Conservation (phyloP, 2,797 vertebrate genomes). For the Limosa lapponica region DNA sequence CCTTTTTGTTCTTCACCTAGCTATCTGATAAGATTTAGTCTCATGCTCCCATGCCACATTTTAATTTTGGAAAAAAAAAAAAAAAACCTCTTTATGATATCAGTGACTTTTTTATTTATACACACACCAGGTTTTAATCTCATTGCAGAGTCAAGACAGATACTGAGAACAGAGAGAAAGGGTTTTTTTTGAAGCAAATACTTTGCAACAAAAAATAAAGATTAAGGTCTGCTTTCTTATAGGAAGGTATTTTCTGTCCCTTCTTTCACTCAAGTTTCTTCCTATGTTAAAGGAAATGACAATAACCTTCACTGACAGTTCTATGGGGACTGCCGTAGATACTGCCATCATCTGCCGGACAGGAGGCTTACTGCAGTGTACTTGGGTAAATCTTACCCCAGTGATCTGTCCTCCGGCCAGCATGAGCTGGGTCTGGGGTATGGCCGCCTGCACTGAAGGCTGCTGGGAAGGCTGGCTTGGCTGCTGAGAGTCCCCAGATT, state of each 20-base stretch:
- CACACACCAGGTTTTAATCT: not conserved
- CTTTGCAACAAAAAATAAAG: not conserved
- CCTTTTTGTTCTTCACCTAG: not conserved
- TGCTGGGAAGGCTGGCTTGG: constrained; percentile 89
- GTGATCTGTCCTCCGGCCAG: constrained; percentile 97
- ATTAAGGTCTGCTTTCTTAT: not conserved
- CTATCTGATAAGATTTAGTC: not conserved
- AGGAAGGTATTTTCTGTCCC: not conserved
- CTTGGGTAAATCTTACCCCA: constrained; percentile 87
- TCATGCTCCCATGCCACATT: not conserved
- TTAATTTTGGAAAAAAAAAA: not conserved
- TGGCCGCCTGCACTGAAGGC: constrained; percentile 87
- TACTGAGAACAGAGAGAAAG: not conserved
- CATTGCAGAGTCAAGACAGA: not conserved
- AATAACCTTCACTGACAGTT: not conserved
- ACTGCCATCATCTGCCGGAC: not conserved
- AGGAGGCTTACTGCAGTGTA: not conserved
- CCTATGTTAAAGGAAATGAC: not conserved
- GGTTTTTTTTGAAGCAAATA: not conserved
- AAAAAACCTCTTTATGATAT: not conserved
- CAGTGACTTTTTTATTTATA: not conserved
- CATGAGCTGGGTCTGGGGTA: constrained; percentile 96
- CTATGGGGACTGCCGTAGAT: not conserved
- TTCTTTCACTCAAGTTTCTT: not conserved
- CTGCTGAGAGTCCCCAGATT: constrained; percentile 88